phyloP scores from a whole-genome alignment of 2,797 vertebrate genomes.

The Neostethus bicornis region DNA sequence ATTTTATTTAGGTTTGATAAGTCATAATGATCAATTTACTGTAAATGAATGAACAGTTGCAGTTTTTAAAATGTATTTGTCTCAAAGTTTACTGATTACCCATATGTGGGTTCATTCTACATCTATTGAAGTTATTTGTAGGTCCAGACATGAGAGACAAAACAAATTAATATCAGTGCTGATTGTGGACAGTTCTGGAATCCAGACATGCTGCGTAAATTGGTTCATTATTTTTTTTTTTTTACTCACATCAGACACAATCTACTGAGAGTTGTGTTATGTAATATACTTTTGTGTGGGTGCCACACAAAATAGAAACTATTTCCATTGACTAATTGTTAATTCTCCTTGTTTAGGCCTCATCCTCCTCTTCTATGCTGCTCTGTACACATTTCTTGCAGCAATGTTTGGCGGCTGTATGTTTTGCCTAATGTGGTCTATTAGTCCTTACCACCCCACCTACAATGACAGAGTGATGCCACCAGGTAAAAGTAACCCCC shows the following conservation, averaged over 20 bases:
- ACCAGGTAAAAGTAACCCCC: slow-evolving; percentile 84
- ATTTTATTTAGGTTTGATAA: slow-evolving; percentile 76
- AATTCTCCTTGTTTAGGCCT: slow-evolving; percentile 79
- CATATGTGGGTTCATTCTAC: slow-evolving; percentile 14
- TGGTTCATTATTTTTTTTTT: slow-evolving; percentile 29
- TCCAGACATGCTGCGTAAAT: slow-evolving; percentile 29
- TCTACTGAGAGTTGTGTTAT: slow-evolving; percentile 20
- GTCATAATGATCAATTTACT: slow-evolving; percentile 73
- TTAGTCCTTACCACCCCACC: slow-evolving; percentile 92
- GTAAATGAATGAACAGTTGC: slow-evolving; percentile 59
- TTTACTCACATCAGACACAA: slow-evolving; percentile 19
- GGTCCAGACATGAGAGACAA: slow-evolving; percentile 23
- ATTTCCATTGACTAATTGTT: slow-evolving; percentile 6
- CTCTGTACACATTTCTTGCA: slow-evolving; percentile 91
- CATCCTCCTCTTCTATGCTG: slow-evolving; percentile 92
- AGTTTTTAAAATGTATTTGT: slow-evolving; percentile 39
- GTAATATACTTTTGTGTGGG: slow-evolving; percentile 20
- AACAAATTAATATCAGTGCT: slow-evolving; percentile 54
- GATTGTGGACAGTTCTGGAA: slow-evolving; percentile 53
- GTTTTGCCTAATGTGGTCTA: slow-evolving; percentile 92
- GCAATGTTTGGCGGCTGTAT: slow-evolving; percentile 94
- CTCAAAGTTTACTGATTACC: slow-evolving; percentile 21
- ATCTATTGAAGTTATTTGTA: slow-evolving; percentile 24
- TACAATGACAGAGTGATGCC: slow-evolving; percentile 92
- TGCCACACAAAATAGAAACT: slow-evolving; percentile 2